Percentiles rank a stretch among this genome's conserved stretches.
These are phyloP conservation scores for Andrena haemorrhoa DNA, from an alignment of 2,888 invertebrate genomes.

Conservation along the genomic window DNA sequence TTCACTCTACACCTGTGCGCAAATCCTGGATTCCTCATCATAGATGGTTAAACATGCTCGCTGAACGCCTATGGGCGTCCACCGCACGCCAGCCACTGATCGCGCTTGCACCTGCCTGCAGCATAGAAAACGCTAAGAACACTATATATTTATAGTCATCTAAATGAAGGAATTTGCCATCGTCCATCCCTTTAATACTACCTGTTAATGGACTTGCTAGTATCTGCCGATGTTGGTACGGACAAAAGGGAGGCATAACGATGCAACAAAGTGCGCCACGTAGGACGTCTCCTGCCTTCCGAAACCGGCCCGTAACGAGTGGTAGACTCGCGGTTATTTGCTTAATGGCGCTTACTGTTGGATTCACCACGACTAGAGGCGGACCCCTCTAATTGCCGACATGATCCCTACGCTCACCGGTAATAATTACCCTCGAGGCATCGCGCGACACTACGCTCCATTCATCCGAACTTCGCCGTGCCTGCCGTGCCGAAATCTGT, in stretches of 20 bases:
- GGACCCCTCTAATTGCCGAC: conserved; percentile 78
- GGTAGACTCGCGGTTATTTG: conserved; percentile 72
- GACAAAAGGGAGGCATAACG: conserved; percentile 6
- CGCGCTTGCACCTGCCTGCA: not conserved
- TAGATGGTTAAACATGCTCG: too few relatives aligned
- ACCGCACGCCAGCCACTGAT: too few relatives aligned
- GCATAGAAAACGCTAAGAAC: too few relatives aligned
- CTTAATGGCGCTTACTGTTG: conserved; percentile 76
- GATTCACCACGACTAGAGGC: conserved; percentile 71
- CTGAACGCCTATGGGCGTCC: too few relatives aligned
- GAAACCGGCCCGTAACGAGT: conserved; percentile 61
- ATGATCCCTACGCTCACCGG: conserved; percentile 74
- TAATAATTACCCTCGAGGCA: conserved; percentile 74
- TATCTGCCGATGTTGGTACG: not conserved
- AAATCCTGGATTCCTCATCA: too few relatives aligned
- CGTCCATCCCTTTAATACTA: not conserved
- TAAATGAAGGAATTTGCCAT: not conserved
- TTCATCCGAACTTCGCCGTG: conserved; percentile 29
- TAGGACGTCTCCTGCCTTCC: conserved; percentile 35
- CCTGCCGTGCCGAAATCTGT: conserved; percentile 38
- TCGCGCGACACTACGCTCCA: conserved; percentile 43
- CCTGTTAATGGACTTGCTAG: not conserved
- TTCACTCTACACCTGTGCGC: too few relatives aligned
- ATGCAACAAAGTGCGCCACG: conserved; percentile 24
- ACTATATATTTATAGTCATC: not conserved